Conservation (phyloP, 2,888 invertebrate species). For the Philonicus albiceps region DNA sequence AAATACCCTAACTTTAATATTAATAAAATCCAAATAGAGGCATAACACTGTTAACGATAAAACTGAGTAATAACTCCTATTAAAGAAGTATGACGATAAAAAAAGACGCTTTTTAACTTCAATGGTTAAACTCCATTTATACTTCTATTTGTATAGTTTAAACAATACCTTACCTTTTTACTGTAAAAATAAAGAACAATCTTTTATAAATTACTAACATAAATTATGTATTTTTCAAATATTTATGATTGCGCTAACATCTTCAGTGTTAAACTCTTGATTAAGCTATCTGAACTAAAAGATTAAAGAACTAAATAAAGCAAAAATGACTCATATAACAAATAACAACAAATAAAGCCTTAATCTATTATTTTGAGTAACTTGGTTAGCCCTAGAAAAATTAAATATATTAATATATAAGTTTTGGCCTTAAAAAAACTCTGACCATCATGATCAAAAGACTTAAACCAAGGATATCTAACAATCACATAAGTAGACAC, state of each 20-base stretch:
- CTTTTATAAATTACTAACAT: conserved; percentile 54
- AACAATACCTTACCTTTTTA: conserved; percentile 70
- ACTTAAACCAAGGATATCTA: too few species aligned
- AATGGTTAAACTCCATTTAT: conserved; percentile 64
- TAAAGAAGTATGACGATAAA: conserved; percentile 67
- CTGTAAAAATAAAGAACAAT: conserved; percentile 65
- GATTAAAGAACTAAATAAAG: too few species aligned
- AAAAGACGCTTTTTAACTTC: conserved; percentile 71
- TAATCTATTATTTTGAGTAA: too few species aligned
- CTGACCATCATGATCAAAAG: too few species aligned
- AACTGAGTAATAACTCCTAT: conserved; percentile 67
- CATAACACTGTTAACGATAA: conserved; percentile 73
- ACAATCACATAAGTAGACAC: too few species aligned
- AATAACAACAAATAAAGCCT: too few species aligned
- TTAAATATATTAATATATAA: too few species aligned
- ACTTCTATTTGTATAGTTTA: conserved; percentile 71
- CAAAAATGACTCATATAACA: too few species aligned
- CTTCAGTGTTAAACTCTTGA: background rate
- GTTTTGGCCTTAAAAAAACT: too few species aligned
- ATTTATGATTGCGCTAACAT: conserved; percentile 49
- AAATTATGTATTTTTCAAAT: conserved; percentile 51
- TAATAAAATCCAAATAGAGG: conserved; percentile 65
- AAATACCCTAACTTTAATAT: conserved; percentile 64
- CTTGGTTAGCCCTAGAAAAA: too few species aligned
- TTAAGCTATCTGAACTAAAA: background rate